A percentile compares a stretch with the other conserved stretches of the same genome.
Conservation (phyloP, 2,888 invertebrate genomes). For the Scelioninae gen. 1 region DNA sequence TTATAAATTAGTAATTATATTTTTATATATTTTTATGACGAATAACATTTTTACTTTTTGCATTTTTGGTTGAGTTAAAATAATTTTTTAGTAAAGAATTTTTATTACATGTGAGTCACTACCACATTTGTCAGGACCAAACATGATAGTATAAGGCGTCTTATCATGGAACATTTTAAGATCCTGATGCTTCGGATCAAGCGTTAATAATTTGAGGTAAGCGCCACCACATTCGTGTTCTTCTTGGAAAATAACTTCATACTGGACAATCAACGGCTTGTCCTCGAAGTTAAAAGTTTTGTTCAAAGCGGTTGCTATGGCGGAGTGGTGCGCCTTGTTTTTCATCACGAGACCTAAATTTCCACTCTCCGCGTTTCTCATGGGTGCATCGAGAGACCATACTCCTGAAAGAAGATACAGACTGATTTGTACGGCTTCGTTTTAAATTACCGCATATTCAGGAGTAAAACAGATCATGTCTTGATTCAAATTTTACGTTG, state of each 20-base stretch:
- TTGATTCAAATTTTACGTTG: not conserved
- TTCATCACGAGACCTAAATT: constrained; percentile 95
- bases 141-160: constrained; percentile 99
- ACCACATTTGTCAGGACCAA: constrained; percentile 99
- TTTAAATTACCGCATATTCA: constrained; percentile 21
- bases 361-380: constrained; percentile 90
- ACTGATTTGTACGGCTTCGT: constrained; percentile 30
- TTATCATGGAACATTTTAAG: constrained; percentile 95
- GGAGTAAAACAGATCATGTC: not conserved
- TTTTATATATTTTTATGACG: too few relatives aligned
- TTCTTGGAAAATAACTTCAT: constrained; percentile 96
- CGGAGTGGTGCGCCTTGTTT: constrained; percentile 98
- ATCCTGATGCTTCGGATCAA: constrained; percentile 88
- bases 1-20: too few relatives aligned
- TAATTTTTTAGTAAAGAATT: too few relatives aligned
- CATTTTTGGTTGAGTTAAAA: too few relatives aligned
- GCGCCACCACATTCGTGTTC: constrained; percentile 99
- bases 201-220: constrained; percentile 96
- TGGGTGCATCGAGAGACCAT: constrained; percentile 90
- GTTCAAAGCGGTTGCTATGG: constrained; percentile 91
- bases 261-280: constrained; percentile 95
- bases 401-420: constrained; percentile 83
- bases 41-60: too few relatives aligned
- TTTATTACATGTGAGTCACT: constrained; percentile 93
- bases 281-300: constrained; percentile 93